Conservation (phyloP, 2,113 vertebrate species). For the Alethe diademata region DNA sequence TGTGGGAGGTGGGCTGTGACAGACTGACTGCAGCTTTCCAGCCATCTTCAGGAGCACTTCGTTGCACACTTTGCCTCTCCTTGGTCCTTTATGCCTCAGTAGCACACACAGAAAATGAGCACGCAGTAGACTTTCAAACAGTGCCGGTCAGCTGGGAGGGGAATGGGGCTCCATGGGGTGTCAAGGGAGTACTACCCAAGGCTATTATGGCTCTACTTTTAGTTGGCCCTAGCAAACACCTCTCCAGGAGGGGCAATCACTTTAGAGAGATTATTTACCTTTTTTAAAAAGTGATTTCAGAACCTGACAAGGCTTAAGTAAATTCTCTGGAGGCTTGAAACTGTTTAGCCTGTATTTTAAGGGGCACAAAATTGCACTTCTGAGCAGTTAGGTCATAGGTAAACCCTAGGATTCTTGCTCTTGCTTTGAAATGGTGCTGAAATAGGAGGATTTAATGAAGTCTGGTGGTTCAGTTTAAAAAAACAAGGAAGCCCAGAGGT, state of each 20-base stretch:
- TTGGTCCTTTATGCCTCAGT: background rate
- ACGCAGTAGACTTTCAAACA: background rate
- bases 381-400: background rate
- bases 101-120: background rate
- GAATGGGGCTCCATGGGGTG: fast-evolving
- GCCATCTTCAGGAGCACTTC: background rate
- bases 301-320: background rate
- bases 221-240: background rate
- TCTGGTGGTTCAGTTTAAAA: background rate
- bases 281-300: background rate
- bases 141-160: background rate
- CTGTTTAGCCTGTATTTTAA: conserved; percentile 12
- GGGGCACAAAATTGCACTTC: background rate
- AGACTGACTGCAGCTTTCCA: background rate
- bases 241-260: background rate
- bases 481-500: background rate
- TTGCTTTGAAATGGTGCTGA: background rate
- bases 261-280: background rate
- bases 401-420: background rate
- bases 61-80: background rate
- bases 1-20: background rate
- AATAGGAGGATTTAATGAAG: background rate
- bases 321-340: background rate
- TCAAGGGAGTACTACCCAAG: fast-evolving
- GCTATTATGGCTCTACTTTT: background rate